Conservation (phyloP, 2,113 vertebrate genomes). For the Chrysemys picta region DNA sequence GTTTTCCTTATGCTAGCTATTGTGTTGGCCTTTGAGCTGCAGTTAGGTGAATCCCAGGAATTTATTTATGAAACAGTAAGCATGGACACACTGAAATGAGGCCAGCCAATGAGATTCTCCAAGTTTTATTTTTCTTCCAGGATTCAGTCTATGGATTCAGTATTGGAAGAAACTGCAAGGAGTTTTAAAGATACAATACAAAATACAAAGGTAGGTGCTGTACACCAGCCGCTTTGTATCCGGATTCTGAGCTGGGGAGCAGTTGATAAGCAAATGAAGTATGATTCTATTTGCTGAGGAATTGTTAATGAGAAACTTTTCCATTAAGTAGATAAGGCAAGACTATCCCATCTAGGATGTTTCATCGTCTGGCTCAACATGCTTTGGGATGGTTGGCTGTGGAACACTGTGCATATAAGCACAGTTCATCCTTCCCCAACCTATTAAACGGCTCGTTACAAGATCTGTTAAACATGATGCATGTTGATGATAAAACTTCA, state of each 20-base stretch:
- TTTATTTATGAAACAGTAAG: background rate
- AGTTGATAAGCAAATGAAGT: background rate
- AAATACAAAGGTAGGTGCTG: background rate
- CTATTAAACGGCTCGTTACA: background rate
- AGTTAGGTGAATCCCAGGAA: background rate
- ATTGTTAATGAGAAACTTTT: background rate
- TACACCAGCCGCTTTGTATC: fast-evolving
- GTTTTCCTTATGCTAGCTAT: background rate
- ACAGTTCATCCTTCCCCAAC: background rate
- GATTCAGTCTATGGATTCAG: constrained; percentile 65
- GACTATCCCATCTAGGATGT: background rate
- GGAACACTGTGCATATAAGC: background rate
- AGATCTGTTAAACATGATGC: background rate
- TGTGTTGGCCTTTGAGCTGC: background rate
- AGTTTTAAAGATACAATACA: fast-evolving
- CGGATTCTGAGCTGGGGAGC: background rate
- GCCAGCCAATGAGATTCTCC: background rate
- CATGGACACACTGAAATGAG: background rate
- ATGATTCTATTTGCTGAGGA: background rate
- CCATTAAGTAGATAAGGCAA: background rate
- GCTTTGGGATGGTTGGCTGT: background rate
- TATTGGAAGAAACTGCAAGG: constrained; percentile 10
- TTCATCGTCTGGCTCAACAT: background rate
- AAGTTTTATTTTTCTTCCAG: constrained; percentile 56
- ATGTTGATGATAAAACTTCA: background rate